Base-by-base conservation (phyloP, 2,888 invertebrate genomes). In the Anticlea derivata region DNA sequence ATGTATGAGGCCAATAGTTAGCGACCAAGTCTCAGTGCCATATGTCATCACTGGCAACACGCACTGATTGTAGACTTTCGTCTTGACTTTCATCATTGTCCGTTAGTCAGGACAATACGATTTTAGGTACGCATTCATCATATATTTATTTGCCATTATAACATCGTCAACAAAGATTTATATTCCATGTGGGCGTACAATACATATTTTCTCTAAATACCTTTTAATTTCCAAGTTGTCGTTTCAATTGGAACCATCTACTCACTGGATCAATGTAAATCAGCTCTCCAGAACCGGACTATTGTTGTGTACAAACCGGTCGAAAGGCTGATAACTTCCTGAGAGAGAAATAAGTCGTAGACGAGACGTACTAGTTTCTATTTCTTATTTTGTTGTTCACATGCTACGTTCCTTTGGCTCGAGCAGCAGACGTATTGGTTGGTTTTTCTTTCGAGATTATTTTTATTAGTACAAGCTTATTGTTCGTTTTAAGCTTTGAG, bases 261-360 rank as follows among this genome's bases (percentile, higher is more conserved):
- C 54, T 34, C 17, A 55, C 58, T 58, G 43, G 58, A 52, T 48
- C 53, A 30, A 54, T 33, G 48, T 55, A 31, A 54, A 61, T 27
- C 24, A 29, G 17, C 53, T 20, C 35, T 45, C 52, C 61, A 70
- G 68, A 75, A 70, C 66, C 66, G 60, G 72, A 70, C 68, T 69
- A 73, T 76, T 74, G 71, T 73, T 70, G 66, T 70, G 59, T 68
- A 54, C 68, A 68, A 83, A 84, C 85, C 84, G 82, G 86, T 86
- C 73, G 75, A 78, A 80, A 78, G 72, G 73, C 73, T 80, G 82
- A 82, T 82, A 83, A 80, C 83, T 86, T 86, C 83, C 84, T 83
- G 78, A 75, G 73, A 72, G 77, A 81, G 80, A 75, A 81, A 78
- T 82, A 79, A 80, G 75, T 79, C 75, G 78, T 78, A 74, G 75